Evolutionary conservation across 2,113 vertebrate species (phyloP), one percentile per base, ranked within the genome.

Genomic region (Paradisaea rubra): DNA sequence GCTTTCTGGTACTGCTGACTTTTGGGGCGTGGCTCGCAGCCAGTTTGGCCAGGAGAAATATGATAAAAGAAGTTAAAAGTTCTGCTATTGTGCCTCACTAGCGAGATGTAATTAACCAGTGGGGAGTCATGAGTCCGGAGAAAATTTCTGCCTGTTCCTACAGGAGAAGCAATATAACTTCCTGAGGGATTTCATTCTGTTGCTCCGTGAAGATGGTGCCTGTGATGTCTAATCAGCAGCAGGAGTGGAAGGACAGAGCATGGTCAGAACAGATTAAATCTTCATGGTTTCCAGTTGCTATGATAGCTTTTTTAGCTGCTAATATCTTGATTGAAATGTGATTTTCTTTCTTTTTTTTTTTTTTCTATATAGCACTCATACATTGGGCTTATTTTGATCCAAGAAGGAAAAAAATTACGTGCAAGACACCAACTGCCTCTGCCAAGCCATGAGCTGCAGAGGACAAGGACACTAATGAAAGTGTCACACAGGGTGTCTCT

Each of bases 11-110:
- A 1, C 41, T 63, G 35, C 31, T 45, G 23, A 8, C 31, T 72
- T 71, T 57, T 0, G 0, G 37, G 45, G 56, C 0, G 0, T 30
- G 10, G 30, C 35, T 39, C 0, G 0, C 47, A 44, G 37, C 7
- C 18, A 39, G 33, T 41, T 76, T 7, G 4, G 14, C 24, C 14
- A 59, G 33, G 18, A 72, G n/a, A 88, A 64, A 37, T 31, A 30
- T 0, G 1, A 49, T 56, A 54, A 81, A 86, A 56, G 8, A 64
- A 85, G 6, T 49, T 70, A 27, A 60, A 89, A 82, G 42, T 47
- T 31, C 14, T 84, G 13, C 28, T 71, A 3, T 44, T 60, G 28
- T 24, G 49, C 28, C 41, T 87, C 0, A 0, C 33, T 68, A 20
- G 27, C 2, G 4, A 81, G 35, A 64, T 56, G n/a, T 31, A 68